Base-by-base conservation (phyloP, 1,140 invertebrate genomes). In the Argopecten irradians region DNA sequence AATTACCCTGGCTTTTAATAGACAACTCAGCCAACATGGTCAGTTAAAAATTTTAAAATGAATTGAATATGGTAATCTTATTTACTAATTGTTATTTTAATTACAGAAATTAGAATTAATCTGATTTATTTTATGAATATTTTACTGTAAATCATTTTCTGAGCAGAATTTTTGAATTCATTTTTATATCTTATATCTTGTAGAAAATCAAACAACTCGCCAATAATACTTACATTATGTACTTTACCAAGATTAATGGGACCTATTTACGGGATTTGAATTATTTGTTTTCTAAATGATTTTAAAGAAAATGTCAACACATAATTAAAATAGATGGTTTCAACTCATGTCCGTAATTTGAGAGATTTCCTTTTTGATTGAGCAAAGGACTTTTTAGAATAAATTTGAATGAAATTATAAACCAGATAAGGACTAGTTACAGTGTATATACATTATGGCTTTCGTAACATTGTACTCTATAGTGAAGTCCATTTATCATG, bases 331-430 rank as follows among this genome's bases (percentile, higher is more conserved):
- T 71, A 71, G n/a, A 28, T 71, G n/a, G 55, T 71, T 11, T 46
- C 28, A 3, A 71, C 55, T 28, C 22, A 28, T 71, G 16, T n/a
- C 55, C n/a, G 22, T 71, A 28, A 71, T 71, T 71, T 71, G 55
- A 71, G n/a, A 71, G 28, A 71, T 71, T 71, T 71, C 55, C 16
- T 71, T 71, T 71, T 71, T 71, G 22, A 71, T 71, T n/a, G 19
- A 71, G 55, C 55, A 71, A 71, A 39, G 5, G 55, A 28, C 16
- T 28, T 71, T 28, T 5, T 71, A 71, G 55, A 71, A 71, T 71
- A 71, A 71, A 71, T 71, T 71, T 28, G 55, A 71, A 71, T 71
- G 55, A 71, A 71, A 71, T 71, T 71, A 71, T 28, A n/a, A 28
- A 28, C 1, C n/a, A n/a, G 22, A 28, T 16, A 11, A 5, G 5